These are phyloP conservation scores for Irena cyanogastra DNA, from an alignment of 2,113 vertebrate genomes.

Conservation along the genomic window DNA sequence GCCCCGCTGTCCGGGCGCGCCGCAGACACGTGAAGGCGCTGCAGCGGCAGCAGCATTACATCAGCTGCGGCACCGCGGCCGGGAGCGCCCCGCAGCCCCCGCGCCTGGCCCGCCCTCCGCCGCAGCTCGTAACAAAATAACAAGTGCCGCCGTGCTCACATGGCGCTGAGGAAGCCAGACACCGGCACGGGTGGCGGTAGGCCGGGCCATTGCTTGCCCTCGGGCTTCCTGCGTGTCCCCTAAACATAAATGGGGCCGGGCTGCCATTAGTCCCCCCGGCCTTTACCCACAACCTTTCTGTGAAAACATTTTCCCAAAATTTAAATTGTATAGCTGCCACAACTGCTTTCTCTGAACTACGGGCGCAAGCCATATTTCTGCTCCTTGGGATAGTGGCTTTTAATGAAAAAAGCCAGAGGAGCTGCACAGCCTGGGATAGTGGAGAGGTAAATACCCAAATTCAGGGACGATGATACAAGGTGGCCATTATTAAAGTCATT, in stretches of 20 bases:
- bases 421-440: background rate
- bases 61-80: constrained; percentile 33
- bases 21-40: background rate
- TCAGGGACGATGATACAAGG: background rate
- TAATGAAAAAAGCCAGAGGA: background rate
- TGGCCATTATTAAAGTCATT: background rate
- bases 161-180: background rate
- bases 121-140: background rate
- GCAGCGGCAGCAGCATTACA: constrained; percentile 29
- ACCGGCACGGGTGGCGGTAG: background rate
- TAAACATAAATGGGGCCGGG: accelerated
- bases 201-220: background rate
- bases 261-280: accelerated
- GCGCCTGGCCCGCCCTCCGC: background rate
- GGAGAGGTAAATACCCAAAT: background rate
- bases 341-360: background rate
- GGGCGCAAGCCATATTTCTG: background rate
- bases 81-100: background rate
- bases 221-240: background rate
- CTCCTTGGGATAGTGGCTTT: background rate
- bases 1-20: background rate
- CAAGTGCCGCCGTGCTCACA: background rate
- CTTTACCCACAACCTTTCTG: background rate
- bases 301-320: too few species aligned
- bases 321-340: background rate